Evolutionary conservation across 2,888 invertebrate genomes (phyloP), one percentile per base, ranked within the genome.

Genomic region (Cyrtodaria siliqua): DNA sequence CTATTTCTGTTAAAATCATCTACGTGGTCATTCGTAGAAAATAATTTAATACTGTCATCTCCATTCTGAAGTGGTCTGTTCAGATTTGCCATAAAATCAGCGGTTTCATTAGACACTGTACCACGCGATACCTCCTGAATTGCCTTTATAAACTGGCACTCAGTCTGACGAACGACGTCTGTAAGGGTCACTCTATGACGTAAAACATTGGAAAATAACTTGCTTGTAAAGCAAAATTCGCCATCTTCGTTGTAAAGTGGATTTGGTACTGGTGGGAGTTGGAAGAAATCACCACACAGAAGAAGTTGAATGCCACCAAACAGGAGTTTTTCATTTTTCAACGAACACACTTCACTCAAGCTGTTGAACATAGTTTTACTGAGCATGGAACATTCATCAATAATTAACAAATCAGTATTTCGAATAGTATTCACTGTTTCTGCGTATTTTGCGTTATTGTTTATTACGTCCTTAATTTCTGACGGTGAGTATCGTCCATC

Each of bases 331-430:
- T 23, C n/a, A 26, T 72, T 27, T 49, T 40, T 64, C 16, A 66
- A 1, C 4, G 60, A 33, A 49, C 64, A 72, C 1, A 72, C 33
- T 29, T 52, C 59, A 44, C 27, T 33, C 20, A 72, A 26, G 18
- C 12, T 23, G 0, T 52, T 29, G 38, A 72, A 72, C 24, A 55
- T 55, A 20, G 27, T 72, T 23, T 44, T 38, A 38, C 60, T 60
- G 6, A 72, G 23, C 72, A 72, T 72, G 1, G 66, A 66, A 8
- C 44, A 27, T 49, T 66, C 72, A 53, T 72, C 64, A 27, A 72
- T 60, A 9, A 66, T 53, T 18, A 72, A 50, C 0, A 60, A 2
- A 42, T 72, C 55, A 50, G 66, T 66, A 20, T 24, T 27, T 42
- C 56, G 53, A 26, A 64, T 64, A n/a, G n/a, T n/a, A n/a, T n/a